These are phyloP conservation scores for Eulemur mongoz DNA, from an alignment of 2,797 vertebrate genomes.

Conservation along the genomic window DNA sequence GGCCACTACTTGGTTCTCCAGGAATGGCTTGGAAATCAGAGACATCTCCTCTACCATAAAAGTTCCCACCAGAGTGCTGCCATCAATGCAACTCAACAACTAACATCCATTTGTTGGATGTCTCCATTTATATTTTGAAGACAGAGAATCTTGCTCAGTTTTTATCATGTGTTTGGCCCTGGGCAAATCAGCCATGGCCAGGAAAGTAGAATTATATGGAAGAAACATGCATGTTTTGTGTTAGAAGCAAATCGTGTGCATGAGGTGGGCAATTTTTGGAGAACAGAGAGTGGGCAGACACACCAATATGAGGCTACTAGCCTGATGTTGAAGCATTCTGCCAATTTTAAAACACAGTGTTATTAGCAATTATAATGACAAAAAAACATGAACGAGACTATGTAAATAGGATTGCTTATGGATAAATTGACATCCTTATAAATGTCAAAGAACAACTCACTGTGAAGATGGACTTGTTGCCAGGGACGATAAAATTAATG, in stretches of 20 bases:
- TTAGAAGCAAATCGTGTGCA: background rate
- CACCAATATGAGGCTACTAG: background rate
- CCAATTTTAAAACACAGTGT: slow-evolving; percentile 26
- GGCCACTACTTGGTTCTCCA: background rate
- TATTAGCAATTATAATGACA: slow-evolving; percentile 46
- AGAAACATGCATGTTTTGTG: background rate
- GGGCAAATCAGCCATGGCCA: background rate
- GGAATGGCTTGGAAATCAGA: background rate
- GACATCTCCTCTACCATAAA: background rate
- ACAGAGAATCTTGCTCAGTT: background rate
- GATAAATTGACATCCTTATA: slow-evolving; percentile 31
- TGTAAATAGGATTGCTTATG: background rate
- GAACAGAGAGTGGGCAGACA: background rate
- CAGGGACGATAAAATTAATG: slow-evolving; percentile 44
- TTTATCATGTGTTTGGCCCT: background rate
- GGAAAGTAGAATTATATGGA: background rate
- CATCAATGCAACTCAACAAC: background rate
- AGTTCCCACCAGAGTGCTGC: background rate
- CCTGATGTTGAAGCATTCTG: background rate
- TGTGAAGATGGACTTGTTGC: slow-evolving; percentile 40
- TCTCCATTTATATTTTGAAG: slow-evolving; percentile 36
- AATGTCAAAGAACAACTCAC: slow-evolving; percentile 46
- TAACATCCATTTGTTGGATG: background rate
- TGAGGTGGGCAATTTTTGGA: background rate
- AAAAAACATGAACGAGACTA: slow-evolving; percentile 29